Percentiles rank a stretch among this genome's conserved stretches.
Conservation (phyloP, 2,113 vertebrate species). For the Leiothrix lutea region DNA sequence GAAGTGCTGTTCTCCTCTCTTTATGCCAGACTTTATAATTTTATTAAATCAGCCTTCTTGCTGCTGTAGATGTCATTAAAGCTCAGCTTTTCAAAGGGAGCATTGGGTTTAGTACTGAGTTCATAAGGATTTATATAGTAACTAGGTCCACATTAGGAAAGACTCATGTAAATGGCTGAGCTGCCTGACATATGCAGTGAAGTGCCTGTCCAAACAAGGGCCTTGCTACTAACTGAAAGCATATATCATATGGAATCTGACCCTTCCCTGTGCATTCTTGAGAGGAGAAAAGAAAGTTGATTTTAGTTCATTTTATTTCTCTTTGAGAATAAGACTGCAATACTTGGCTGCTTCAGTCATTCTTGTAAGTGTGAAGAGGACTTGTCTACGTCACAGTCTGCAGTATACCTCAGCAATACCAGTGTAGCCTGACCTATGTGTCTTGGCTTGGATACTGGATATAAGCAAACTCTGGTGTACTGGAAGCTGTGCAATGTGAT, state of each 20-base stretch:
- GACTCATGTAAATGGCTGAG: neutral
- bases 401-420: neutral
- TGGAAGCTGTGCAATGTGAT: neutral
- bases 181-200: neutral
- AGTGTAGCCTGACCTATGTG: neutral
- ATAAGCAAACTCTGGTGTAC: neutral
- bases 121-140: neutral
- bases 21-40: neutral
- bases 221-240: neutral
- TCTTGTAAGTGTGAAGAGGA: neutral
- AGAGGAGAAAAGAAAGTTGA: neutral
- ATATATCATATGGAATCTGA: neutral
- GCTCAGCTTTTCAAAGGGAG: neutral
- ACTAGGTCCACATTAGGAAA: neutral
- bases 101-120: neutral
- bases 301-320: neutral
- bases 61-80: neutral
- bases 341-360: neutral
- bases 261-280: neutral
- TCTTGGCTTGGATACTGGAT: neutral
- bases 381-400: neutral
- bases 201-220: neutral
- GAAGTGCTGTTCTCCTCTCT: neutral
- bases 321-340: neutral
- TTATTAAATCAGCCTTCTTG: neutral